These are phyloP conservation scores for Leptinotarsa texana DNA, from an alignment of 1,140 invertebrate species.

Conservation along the genomic window DNA sequence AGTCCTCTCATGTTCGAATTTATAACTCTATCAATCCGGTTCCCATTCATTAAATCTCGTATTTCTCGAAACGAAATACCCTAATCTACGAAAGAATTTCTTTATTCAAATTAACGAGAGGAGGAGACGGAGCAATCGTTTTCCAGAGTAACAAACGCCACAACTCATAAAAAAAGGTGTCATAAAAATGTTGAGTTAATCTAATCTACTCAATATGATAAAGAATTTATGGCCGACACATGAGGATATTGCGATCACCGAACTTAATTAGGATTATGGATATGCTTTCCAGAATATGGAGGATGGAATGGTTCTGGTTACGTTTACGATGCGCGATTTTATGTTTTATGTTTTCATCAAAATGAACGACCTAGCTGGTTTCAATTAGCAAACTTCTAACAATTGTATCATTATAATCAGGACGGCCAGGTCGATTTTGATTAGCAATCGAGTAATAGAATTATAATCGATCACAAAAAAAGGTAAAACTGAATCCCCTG, in stretches of 20 bases:
- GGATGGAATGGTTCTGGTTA: too few relatives aligned
- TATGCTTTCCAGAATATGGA: too few relatives aligned
- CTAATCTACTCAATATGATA: neutral
- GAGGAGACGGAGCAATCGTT: neutral
- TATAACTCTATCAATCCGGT: conserved; percentile 2
- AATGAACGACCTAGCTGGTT: too few relatives aligned
- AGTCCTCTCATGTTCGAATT: neutral
- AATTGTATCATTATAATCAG: too few relatives aligned
- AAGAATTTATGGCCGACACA: neutral
- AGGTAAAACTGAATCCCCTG: too few relatives aligned
- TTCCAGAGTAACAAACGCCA: neutral
- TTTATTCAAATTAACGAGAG: neutral
- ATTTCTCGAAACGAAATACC: too few relatives aligned
- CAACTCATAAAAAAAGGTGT: neutral
- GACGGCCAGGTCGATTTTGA: too few relatives aligned
- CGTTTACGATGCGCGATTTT: too few relatives aligned
- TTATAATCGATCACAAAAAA: too few relatives aligned
- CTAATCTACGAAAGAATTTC: neutral
- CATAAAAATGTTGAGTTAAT: neutral
- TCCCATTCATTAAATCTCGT: neutral
- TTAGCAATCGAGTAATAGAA: too few relatives aligned
- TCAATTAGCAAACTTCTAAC: too few relatives aligned
- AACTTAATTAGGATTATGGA: neutral
- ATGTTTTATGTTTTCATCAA: too few relatives aligned
- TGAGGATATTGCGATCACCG: neutral